Evolutionary conservation across 2,888 invertebrate species (phyloP), one percentile per base, ranked within the genome.

Genomic region (Heliconius sara): DNA sequence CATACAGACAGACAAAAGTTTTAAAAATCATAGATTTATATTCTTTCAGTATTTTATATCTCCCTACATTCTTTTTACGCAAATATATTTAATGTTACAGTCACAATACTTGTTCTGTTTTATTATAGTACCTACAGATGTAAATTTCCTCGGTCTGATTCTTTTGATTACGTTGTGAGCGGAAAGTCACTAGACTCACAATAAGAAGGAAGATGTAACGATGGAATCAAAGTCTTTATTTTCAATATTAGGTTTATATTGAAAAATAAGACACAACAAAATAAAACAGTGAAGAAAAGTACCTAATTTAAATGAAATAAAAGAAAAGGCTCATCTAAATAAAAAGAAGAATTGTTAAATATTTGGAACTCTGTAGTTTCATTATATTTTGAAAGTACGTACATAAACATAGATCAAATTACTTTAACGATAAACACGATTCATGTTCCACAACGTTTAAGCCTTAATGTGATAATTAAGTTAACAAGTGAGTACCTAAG

Each of bases 351-450:
- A 57, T 57, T 30, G 52, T 57, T 57, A 52, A 22, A 71, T 71
- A 71, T 47, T 71, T 76, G 67, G 7, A 67, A 27, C 22, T 68
- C 47, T 13, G 39, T 57, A 27, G 25, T 13, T 30, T 52, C 52
- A n/a, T 57, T 30, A 68, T 16, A 60, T 70, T 70, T 43, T 27
- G 9, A 63, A 43, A 65, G 52, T 19, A 19, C 52, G 6, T 52
- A 52, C 6, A 52, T 52, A 52, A 63, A 22, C 63, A 25, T 74
- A 74, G 74, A 19, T 65, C 43, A n/a, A 43, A 74, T 74, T 65
- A n/a, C 63, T 74, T 74, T 65, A 74, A 43, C 39, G 60, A 39
- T 63, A 74, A 74, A 74, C 74, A 65, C 43, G 43, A 65, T 74
- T 65, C 2, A 43, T 43, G 25, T 74, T 75, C 65, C 16, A 43